Base-by-base conservation (phyloP, 1,140 invertebrate species). In the Drosophila hydei region DNA sequence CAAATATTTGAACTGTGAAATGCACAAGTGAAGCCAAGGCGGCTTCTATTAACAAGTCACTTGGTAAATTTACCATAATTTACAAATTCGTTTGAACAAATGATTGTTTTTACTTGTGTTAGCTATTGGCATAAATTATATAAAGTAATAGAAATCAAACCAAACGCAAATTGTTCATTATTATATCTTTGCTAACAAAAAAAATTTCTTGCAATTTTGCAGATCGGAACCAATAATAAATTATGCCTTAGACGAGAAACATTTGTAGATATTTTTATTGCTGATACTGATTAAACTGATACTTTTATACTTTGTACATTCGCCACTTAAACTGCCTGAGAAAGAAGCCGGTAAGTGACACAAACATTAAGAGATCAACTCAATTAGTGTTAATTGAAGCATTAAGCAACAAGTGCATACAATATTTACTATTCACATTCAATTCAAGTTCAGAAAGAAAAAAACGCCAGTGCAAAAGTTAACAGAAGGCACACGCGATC, bases 331-430 rank as follows among this genome's bases (percentile, higher is more conserved):
- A 72, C 50, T 58, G 14, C 51, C 14, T 12, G 51, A 43, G 52
- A 72, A 67, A 65, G 25, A 25, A 27, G 47, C 30, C 69, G 62
- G 62, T 72, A 59, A 72, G 63, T 59, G 18, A 9, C 19, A 18
- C 18, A 43, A 6, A 30, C 50, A 33, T 33, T 36, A 27, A 4
- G 30, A 38, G 19, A 55, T 36, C 7, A 33, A 27, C n/a, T 40
- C 54, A 67, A 64, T 67, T 72, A 54, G 40, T 21, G 30, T 52
- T 43, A 67, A 72, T 72, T 67, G 47, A 67, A 16, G 45, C 36
- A 38, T 58, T 40, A 27, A 43, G 18, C 18, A 23, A 38, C 52
- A 64, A 65, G 50, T 65, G 47, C 43, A 63, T 63, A 23, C 27
- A 30, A 36, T 19, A 30, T 42, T 36, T 14, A 42, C 19, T 3